These are phyloP conservation scores for Psittacula derbiana DNA, from an alignment of 2,797 vertebrate genomes.

Conservation along the genomic window DNA sequence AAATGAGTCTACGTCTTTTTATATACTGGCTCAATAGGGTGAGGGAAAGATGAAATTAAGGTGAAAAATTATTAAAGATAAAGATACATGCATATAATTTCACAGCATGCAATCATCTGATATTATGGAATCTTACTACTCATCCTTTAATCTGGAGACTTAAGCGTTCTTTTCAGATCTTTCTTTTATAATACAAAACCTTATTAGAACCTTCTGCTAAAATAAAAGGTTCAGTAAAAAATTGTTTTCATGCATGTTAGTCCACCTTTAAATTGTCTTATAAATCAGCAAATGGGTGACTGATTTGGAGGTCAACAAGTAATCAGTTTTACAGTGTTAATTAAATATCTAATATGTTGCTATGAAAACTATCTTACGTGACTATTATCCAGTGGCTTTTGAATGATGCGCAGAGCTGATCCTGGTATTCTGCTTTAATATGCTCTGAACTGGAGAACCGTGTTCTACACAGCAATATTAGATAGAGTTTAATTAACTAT, in stretches of 20 bases:
- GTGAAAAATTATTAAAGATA: neutral
- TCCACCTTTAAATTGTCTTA: neutral
- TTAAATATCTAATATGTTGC: neutral
- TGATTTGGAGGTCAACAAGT: neutral
- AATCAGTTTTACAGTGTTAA: constrained; percentile 27
- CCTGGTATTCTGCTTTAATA: neutral
- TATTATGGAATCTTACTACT: neutral
- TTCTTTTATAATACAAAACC: neutral
- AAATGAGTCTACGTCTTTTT: neutral
- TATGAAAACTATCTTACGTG: neutral
- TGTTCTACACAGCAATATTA: constrained; percentile 6
- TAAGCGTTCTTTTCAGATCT: neutral
- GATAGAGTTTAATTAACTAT: constrained; percentile 57
- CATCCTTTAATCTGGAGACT: neutral
- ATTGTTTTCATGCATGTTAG: neutral
- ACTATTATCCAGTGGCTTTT: neutral
- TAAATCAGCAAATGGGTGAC: neutral
- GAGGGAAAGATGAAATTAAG: neutral
- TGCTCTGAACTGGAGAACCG: neutral
- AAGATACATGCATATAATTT: neutral
- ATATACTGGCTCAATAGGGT: accelerated
- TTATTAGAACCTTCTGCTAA: neutral
- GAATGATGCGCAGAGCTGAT: neutral
- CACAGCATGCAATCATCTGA: neutral
- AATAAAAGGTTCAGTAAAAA: neutral